Conservation (phyloP, 2,113 vertebrate genomes). For the Paradoxurus hermaphroditus region DNA sequence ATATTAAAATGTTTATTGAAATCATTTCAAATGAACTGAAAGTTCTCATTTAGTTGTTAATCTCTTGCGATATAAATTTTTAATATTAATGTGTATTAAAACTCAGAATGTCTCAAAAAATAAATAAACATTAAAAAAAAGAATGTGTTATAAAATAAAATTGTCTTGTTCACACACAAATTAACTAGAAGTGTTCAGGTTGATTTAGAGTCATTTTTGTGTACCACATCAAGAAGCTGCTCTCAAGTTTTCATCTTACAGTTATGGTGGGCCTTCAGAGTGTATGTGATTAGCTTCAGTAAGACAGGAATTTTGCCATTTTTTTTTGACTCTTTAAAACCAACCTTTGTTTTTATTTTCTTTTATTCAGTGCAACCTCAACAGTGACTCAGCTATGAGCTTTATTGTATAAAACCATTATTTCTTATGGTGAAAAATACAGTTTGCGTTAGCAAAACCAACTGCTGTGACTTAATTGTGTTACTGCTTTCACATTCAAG, state of each 20-base stretch:
- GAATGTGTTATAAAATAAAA: constrained; percentile 26
- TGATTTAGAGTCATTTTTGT: neutral
- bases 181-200: neutral
- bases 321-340: constrained; percentile 30
- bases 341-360: constrained; percentile 14
- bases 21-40: constrained; percentile 1
- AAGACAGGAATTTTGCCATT: constrained; percentile 15
- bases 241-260: constrained; percentile 35
- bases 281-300: neutral
- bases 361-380: neutral
- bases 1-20: constrained; percentile 22
- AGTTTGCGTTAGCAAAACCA: constrained; percentile 46
- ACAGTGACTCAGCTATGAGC: constrained; percentile 3
- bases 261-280: neutral
- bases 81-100: constrained; percentile 25
- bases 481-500: neutral
- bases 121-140: no score
- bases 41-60: constrained; percentile 37
- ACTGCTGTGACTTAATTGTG: neutral
- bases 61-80: neutral
- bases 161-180: neutral
- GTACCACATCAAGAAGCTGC: neutral
- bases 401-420: constrained; percentile 38
- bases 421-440: constrained; percentile 43
- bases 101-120: neutral